A percentile compares a stretch with the other conserved stretches of the same genome.
phyloP scores from a whole-genome alignment of 2,888 invertebrate species.

The Amblyteles armatorius region DNA sequence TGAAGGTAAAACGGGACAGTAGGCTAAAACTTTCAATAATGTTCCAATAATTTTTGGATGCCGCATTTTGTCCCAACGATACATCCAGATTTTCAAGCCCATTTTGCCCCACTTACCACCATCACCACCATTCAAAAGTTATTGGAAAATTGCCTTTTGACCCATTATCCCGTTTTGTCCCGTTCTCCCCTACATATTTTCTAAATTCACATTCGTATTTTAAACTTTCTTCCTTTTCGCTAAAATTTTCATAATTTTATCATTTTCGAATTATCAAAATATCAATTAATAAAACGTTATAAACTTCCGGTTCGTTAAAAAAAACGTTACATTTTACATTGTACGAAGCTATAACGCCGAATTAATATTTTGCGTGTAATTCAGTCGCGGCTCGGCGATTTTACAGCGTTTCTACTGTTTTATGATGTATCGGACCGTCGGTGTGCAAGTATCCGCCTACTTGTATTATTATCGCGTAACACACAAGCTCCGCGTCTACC shows the following conservation, averaged over 20 bases:
- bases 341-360: background rate
- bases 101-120: too few species aligned
- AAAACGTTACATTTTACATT: background rate
- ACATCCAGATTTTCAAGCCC: too few species aligned
- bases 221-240: background rate
- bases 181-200: background rate
- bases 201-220: background rate
- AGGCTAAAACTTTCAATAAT: too few species aligned
- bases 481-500: constrained; percentile 44
- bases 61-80: too few species aligned
- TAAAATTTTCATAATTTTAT: background rate
- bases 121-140: too few species aligned
- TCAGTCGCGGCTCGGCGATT: constrained; percentile 6
- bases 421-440: constrained; percentile 10
- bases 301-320: background rate
- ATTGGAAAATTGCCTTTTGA: too few species aligned
- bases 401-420: background rate
- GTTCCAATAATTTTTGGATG: too few species aligned
- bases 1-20: too few species aligned
- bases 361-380: constrained; percentile 12
- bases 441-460: constrained; percentile 64
- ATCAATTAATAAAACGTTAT: background rate
- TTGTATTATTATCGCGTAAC: constrained; percentile 65
- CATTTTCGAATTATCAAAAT: background rate
- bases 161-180: too few species aligned